A percentile compares a stretch with the other conserved stretches of the same genome.
phyloP scores from a whole-genome alignment of 2,888 invertebrate genomes.

The Xestia ashworthii region DNA sequence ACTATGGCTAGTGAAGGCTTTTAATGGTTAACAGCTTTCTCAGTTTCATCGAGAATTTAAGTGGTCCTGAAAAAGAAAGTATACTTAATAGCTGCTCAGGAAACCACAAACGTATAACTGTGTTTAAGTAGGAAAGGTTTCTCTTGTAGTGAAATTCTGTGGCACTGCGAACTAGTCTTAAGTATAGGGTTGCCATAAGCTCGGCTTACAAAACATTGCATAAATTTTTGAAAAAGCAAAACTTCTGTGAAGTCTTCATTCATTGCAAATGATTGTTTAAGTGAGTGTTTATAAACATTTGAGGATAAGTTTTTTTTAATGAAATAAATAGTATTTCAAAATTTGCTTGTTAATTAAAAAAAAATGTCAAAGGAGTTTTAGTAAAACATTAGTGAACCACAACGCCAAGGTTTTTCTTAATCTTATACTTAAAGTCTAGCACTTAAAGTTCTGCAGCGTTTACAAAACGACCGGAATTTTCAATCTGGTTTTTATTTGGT shows the following conservation, averaged over 20 bases:
- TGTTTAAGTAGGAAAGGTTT: slow-evolving; percentile 42
- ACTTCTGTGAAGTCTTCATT: neutral
- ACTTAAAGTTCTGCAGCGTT: neutral
- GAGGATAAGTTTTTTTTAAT: no score
- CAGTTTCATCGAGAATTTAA: neutral
- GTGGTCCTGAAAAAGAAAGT: slow-evolving; percentile 3
- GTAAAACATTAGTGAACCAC: neutral
- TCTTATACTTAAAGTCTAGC: neutral
- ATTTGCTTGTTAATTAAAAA: no score
- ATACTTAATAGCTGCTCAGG: slow-evolving; percentile 4
- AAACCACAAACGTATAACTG: slow-evolving; percentile 25
- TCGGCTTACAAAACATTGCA: neutral
- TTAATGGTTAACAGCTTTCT: neutral
- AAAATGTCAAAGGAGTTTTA: no score
- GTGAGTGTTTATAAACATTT: no score
- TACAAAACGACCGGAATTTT: neutral
- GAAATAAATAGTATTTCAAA: no score
- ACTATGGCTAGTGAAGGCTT: neutral
- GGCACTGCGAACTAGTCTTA: slow-evolving; percentile 23
- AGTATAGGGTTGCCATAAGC: slow-evolving; percentile 38
- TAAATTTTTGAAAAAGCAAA: neutral
- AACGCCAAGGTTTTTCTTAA: slow-evolving; percentile 3
- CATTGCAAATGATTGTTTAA: neutral
- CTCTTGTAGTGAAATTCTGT: slow-evolving; percentile 44
- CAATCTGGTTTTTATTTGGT: neutral